phyloP scores from a whole-genome alignment of 2,888 invertebrate genomes.

The Chalcis sispes region DNA sequence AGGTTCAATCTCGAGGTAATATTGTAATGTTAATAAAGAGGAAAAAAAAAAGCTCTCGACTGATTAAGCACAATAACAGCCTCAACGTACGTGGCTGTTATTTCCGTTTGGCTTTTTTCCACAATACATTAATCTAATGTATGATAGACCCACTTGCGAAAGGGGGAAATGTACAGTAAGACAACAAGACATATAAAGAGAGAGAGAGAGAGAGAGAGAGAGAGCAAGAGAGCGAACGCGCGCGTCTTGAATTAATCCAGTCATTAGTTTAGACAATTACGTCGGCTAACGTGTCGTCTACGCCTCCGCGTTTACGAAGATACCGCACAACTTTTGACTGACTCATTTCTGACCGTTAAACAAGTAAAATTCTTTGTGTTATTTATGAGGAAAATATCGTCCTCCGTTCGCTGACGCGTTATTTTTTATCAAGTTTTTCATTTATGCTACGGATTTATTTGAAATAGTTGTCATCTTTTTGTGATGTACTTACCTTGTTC shows the following conservation, averaged over 20 bases:
- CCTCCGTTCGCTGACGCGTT: too few species aligned
- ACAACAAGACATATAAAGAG: neutral
- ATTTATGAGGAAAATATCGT: too few species aligned
- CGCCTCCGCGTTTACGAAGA: constrained; percentile 69
- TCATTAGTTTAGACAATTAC: constrained; percentile 74
- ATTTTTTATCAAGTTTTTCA: neutral
- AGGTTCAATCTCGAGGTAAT: too few species aligned
- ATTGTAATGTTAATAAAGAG: too few species aligned
- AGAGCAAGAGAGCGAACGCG: constrained; percentile 10
- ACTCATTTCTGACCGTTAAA: constrained; percentile 65
- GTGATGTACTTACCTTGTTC: too few species aligned
- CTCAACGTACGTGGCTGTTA: constrained; percentile 39
- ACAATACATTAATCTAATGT: constrained; percentile 63
- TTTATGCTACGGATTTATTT: too few species aligned
- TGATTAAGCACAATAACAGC: constrained; percentile 46
- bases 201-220: neutral
- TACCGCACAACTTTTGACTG: constrained; percentile 56
- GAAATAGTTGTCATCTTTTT: too few species aligned
- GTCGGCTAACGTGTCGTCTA: constrained; percentile 63
- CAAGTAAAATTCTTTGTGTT: constrained; percentile 64
- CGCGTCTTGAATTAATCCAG: constrained; percentile 69
- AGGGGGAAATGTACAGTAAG: constrained; percentile 51
- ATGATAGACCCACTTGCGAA: too few species aligned
- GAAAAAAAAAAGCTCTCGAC: neutral
- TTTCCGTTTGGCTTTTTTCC: constrained; percentile 54